Base-by-base conservation (phyloP, 2,888 invertebrate genomes). In the Tinea semifulvella region DNA sequence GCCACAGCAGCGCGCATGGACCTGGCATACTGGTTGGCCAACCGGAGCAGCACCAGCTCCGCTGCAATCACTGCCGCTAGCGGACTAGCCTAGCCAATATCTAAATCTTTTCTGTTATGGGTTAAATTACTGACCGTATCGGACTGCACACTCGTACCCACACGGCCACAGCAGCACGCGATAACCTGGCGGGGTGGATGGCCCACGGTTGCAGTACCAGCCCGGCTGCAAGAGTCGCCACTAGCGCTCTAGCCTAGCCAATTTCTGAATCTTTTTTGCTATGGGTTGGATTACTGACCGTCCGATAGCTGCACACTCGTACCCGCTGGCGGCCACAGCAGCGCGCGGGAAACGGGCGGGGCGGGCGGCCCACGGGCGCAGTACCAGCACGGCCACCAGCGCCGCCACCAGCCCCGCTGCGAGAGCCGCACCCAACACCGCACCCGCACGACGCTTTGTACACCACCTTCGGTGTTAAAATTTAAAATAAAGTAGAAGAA, bases 271-370 rank as follows among this genome's bases (percentile, higher is more conserved):
- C n/a, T n/a, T n/a, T n/a, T n/a, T n/a, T n/a, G n/a, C n/a, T n/a
- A n/a, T n/a, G n/a, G n/a, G n/a, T n/a, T n/a, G n/a, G n/a, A n/a
- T 7, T 10, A 51, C 61, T 44, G 59, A 88, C 88, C 81, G 84
- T 54, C 91, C 92, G 52, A 92, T 85, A 18, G 75, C 66, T 4
- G 92, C 88, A 66, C 92, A 93, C 60, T 88, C 88, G 52, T 74
- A 68, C 42, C 91, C 91, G 73, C 91, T 92, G 31, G 90, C 86
- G 19, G 88, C 86, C 47, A 92, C 86, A 2, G 88, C 88, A 28
- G 85, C 88, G 53, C 59, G 68, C 55, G 57, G 63, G 67, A 53
- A 80, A 57, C 70, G 71, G 53, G 60, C 63, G 52, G 58, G 51
- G 55, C 61, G 50, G 54, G 57, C 53, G n/a, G 65, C 58, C 70